Conservation (phyloP, 2,797 vertebrate genomes). For the Tokudaia muenninki region DNA sequence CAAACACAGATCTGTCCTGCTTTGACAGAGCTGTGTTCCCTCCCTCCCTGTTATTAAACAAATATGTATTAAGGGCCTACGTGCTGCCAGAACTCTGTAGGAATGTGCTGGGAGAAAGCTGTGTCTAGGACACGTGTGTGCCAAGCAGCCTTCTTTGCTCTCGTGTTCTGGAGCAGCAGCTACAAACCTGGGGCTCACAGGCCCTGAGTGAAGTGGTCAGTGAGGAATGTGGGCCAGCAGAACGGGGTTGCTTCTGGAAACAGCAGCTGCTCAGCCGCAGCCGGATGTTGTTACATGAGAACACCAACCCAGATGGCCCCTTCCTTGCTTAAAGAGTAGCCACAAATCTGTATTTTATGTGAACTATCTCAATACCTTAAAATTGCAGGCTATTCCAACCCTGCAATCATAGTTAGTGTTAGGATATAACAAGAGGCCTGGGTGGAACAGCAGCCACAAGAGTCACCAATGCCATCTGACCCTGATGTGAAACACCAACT, state of each 20-base stretch:
- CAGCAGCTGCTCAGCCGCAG: not conserved
- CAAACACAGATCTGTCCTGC: constrained; percentile 39
- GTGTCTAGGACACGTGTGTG: not conserved
- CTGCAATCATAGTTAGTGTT: not conserved
- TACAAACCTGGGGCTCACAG: not conserved
- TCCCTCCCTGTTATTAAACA: constrained; percentile 64
- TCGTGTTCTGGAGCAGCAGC: not conserved
- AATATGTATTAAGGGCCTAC: constrained; percentile 23
- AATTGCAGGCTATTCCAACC: not conserved
- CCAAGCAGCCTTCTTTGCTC: not conserved
- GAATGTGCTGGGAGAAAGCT: not conserved
- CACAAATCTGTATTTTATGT: not conserved
- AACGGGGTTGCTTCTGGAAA: not conserved
- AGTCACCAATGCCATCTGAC: not conserved
- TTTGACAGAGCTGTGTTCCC: not conserved
- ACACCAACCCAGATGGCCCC: not conserved
- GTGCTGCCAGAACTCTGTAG: not conserved
- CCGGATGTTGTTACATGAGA: not conserved
- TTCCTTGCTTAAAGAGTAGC: not conserved
- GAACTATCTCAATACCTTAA: constrained; percentile 16
- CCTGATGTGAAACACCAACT: not conserved
- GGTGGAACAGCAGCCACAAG: not conserved
- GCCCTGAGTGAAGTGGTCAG: not conserved
- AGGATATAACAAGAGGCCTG: not conserved
- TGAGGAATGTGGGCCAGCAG: not conserved